A percentile compares a stretch with the other conserved stretches of the same genome.
phyloP scores from a whole-genome alignment of 2,797 vertebrate genomes.

The Coccyzus lansbergi region DNA sequence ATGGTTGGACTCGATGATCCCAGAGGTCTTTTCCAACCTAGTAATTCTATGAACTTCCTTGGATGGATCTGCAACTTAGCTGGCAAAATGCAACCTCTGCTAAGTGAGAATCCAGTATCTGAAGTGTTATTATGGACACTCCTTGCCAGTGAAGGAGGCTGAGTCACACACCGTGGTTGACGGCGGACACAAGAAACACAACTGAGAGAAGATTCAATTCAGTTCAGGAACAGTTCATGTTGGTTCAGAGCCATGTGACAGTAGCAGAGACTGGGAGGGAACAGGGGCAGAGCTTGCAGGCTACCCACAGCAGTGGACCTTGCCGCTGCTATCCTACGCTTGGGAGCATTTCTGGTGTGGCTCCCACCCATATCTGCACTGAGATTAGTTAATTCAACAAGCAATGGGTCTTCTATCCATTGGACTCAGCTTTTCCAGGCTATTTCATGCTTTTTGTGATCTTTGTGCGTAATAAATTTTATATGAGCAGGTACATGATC shows the following conservation, averaged over 20 bases:
- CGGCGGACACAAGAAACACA: not conserved
- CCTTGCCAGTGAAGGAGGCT: not conserved
- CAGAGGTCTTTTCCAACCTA: no score
- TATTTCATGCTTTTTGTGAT: not conserved
- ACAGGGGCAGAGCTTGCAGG: not conserved
- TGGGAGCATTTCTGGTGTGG: accelerated
- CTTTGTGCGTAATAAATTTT: not conserved
- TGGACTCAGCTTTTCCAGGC: not conserved
- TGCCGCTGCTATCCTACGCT: accelerated
- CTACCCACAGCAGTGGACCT: not conserved
- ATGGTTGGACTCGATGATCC: no score
- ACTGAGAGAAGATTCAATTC: accelerated
- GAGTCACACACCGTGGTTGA: not conserved
- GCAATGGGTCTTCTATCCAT: not conserved
- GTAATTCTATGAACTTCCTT: not conserved
- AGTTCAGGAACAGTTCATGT: accelerated
- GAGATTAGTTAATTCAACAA: not conserved
- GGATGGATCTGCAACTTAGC: accelerated
- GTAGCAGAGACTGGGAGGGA: accelerated
- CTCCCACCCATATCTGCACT: accelerated
- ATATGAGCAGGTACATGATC: not conserved
- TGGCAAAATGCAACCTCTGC: not conserved
- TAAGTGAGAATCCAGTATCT: not conserved
- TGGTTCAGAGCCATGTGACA: accelerated
- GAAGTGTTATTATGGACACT: not conserved